Conservation (phyloP, 2,888 invertebrate species). For the Eurytoma californica region DNA sequence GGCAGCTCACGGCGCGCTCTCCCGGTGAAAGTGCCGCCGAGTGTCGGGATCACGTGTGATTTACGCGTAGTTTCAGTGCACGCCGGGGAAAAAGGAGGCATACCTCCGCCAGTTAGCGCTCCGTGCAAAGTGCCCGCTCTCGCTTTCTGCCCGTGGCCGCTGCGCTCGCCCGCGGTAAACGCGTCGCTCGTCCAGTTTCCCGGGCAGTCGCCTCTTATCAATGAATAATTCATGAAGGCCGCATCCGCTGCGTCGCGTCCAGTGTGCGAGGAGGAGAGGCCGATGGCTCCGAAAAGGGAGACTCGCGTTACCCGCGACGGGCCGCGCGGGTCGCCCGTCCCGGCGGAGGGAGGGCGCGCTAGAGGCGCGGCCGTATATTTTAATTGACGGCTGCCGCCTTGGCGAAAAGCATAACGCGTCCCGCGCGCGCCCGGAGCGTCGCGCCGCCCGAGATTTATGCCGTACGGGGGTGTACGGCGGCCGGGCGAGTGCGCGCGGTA, state of each 20-base stretch:
- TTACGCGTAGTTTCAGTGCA: background rate
- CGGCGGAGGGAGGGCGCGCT: slow-evolving; percentile 21
- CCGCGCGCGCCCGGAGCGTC: slow-evolving; percentile 59
- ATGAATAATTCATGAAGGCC: no score
- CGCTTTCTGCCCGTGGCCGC: background rate
- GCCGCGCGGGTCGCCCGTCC: background rate
- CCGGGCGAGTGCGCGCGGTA: slow-evolving; percentile 17
- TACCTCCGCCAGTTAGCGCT: background rate
- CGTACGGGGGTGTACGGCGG: slow-evolving; percentile 52
- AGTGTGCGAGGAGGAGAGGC: no score
- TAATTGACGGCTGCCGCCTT: slow-evolving; percentile 52
- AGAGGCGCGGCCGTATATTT: slow-evolving; percentile 46
- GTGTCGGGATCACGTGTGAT: background rate
- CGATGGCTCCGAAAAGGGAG: no score
- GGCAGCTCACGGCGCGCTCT: slow-evolving; percentile 43
- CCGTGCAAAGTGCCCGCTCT: background rate
- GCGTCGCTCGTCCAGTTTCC: no score
- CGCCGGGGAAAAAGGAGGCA: background rate
- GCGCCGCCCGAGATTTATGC: slow-evolving; percentile 68
- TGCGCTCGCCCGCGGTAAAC: background rate
- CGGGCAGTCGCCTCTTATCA: no score
- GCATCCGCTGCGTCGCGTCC: no score
- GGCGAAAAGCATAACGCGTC: slow-evolving; percentile 47
- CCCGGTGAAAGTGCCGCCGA: background rate
- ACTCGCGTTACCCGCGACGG: background rate